Conservation (phyloP, 2,888 invertebrate genomes). For the Arge pagana region DNA sequence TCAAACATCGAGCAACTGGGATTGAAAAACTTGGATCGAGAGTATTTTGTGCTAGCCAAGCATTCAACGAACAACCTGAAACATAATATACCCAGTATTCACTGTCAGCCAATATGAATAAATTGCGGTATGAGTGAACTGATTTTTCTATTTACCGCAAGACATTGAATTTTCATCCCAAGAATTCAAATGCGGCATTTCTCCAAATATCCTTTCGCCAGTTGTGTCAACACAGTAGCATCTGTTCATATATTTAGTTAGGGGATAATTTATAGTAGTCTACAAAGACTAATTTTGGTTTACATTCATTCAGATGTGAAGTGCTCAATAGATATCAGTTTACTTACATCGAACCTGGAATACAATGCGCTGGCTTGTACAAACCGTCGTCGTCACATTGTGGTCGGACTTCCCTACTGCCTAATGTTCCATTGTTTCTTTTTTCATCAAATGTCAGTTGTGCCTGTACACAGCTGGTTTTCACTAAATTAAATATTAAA, state of each 20-base stretch:
- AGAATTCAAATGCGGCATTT: slow-evolving; percentile 60
- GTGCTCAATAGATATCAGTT: slow-evolving; percentile 10
- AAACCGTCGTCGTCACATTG: slow-evolving; percentile 68
- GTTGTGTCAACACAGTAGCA: slow-evolving; percentile 69
- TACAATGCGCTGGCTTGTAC: slow-evolving; percentile 65
- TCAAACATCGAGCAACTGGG: slow-evolving; percentile 64
- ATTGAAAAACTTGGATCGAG: slow-evolving; percentile 54
- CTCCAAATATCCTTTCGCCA: slow-evolving; percentile 71
- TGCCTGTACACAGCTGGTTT: slow-evolving; percentile 47
- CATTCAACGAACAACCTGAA: slow-evolving; percentile 66
- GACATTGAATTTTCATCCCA: slow-evolving; percentile 59
- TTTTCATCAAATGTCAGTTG: slow-evolving; percentile 61
- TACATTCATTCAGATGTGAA: no score
- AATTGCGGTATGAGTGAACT: slow-evolving; percentile 20
- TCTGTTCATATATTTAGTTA: slow-evolving; percentile 60
- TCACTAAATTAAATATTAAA: slow-evolving; percentile 38
- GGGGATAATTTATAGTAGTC: neutral
- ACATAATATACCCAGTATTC: slow-evolving; percentile 13
- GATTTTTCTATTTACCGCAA: slow-evolving; percentile 60
- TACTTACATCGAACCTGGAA: slow-evolving; percentile 70
- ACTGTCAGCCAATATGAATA: slow-evolving; percentile 19
- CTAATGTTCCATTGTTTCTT: slow-evolving; percentile 59
- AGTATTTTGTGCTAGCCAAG: slow-evolving; percentile 58
- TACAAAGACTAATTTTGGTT: neutral
- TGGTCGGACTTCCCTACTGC: slow-evolving; percentile 64